These are phyloP conservation scores for Stenodera caucasica DNA, from an alignment of 2,888 invertebrate genomes.

Conservation along the genomic window DNA sequence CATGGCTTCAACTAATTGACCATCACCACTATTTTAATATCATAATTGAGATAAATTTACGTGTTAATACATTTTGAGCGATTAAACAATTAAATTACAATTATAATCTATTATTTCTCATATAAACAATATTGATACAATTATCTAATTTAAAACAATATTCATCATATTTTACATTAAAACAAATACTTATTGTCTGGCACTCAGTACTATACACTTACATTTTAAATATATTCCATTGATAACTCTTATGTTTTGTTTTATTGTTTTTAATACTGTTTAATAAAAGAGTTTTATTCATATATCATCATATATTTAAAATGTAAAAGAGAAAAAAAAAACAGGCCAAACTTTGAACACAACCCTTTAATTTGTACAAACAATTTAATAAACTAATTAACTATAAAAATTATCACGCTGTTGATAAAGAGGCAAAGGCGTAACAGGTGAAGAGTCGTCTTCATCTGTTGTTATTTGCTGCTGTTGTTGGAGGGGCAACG, in stretches of 20 bases:
- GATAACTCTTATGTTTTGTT: constrained; percentile 30
- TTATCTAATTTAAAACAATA: constrained; percentile 20
- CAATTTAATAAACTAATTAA: constrained; percentile 41
- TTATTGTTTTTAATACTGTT: constrained; percentile 28
- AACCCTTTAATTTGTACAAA: constrained; percentile 48
- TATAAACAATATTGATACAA: constrained; percentile 28
- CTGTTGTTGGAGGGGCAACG: constrained; percentile 64
- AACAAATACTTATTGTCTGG: constrained; percentile 48
- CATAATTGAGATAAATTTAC: constrained; percentile 12
- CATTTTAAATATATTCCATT: constrained; percentile 35
- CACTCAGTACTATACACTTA: constrained; percentile 46
- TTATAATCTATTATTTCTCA: constrained; percentile 18
- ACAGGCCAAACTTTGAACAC: constrained; percentile 46
- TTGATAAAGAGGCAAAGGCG: constrained; percentile 80
- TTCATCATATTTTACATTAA: constrained; percentile 14
- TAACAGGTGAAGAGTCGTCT: constrained; percentile 75
- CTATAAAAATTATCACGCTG: constrained; percentile 82
- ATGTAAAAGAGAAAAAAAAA: constrained; percentile 29
- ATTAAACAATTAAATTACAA: constrained; percentile 18
- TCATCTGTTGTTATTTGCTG: constrained; percentile 63
- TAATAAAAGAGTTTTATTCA: constrained; percentile 16
- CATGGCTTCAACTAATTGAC: constrained; percentile 22
- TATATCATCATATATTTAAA: constrained; percentile 30
- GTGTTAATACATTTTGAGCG: constrained; percentile 17
- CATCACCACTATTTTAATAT: constrained; percentile 20